Evolutionary conservation across 2,797 vertebrate genomes (phyloP), one percentile per base, ranked within the genome.

Genomic region (Sciaenops ocellatus): DNA sequence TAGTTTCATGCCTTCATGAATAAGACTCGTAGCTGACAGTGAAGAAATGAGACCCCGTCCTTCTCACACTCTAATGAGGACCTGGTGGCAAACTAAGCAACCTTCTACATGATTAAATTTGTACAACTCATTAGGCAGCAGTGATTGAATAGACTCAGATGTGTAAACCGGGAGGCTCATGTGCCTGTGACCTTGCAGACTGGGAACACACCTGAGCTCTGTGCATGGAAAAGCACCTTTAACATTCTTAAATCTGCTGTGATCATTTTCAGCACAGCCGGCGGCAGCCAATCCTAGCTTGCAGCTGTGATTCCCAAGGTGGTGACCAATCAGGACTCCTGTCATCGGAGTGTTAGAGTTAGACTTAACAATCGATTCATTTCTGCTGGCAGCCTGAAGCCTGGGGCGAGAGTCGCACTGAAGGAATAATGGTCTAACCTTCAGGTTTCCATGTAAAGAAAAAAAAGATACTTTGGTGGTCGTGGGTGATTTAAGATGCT

Each of bases 81-180:
- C 78, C 81, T 75, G 78, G 46, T 44, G 60, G 24, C 1, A 22
- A 79, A 73, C 82, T 54, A 68, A 89, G 87, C 77, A 80, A 80
- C 85, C 86, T 79, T 80, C 73, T 69, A 89, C 87, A 83, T 85
- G 83, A 92, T 90, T 93, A 54, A 68, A 90, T 92, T 85, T 82
- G 84, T 84, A 52, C 85, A 84, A 83, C 74, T 93, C 92, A 88
- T 93, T 89, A 90, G 76, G 83, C 79, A 63, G 89, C 50, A 7
- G 64, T 85, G 80, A 92, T 87, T 90, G 84, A 89, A 89, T 79
- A 80, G 34, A 38, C 77, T 83, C 64, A 70, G 80, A 64, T 42
- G 12, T 69, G 70, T 34, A 57, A 87, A 73, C 22, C 30, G 30
- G 1, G 42, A 68, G 64, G 73, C 68, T 73, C 20, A 38, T 42